Conservation (phyloP, 2,888 invertebrate genomes). For the Tenthredo amoena region DNA sequence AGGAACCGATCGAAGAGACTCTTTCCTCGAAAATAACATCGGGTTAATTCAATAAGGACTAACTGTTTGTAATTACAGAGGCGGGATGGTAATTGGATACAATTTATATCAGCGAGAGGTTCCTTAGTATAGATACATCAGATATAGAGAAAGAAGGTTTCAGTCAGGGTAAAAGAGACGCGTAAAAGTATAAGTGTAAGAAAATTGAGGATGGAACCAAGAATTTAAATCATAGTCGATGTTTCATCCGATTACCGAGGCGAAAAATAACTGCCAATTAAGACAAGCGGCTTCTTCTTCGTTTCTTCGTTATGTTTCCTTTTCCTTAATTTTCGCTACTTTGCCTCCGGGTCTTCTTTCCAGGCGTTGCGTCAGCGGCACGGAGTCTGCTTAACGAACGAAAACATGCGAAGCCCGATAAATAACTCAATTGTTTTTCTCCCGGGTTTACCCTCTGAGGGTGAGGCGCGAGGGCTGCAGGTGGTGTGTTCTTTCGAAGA, state of each 20-base stretch:
- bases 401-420: slow-evolving; percentile 52
- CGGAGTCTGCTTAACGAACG: slow-evolving; percentile 43
- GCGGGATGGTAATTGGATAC: slow-evolving; percentile 43
- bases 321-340: not conserved
- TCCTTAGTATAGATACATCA: not conserved
- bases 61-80: slow-evolving; percentile 49
- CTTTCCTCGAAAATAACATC: slow-evolving; percentile 42
- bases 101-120: slow-evolving; percentile 36
- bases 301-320: not conserved
- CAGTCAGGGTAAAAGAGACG: not conserved
- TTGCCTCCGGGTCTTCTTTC: not conserved
- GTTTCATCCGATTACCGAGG: slow-evolving; percentile 24
- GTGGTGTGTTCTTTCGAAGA: slow-evolving; percentile 51
- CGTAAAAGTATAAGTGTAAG: not conserved
- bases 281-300: not conserved
- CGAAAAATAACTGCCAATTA: slow-evolving; percentile 38
- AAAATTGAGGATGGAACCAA: not conserved
- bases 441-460: slow-evolving; percentile 25
- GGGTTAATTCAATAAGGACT: slow-evolving; percentile 33
- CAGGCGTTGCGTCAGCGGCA: slow-evolving; percentile 7
- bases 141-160: not conserved
- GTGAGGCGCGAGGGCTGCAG: slow-evolving; percentile 24
- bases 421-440: slow-evolving; percentile 52
- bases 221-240: slow-evolving; percentile 7
- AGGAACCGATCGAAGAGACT: slow-evolving; percentile 6